Base-by-base conservation (phyloP, 2,113 vertebrate genomes). In the Stercorarius parasiticus region DNA sequence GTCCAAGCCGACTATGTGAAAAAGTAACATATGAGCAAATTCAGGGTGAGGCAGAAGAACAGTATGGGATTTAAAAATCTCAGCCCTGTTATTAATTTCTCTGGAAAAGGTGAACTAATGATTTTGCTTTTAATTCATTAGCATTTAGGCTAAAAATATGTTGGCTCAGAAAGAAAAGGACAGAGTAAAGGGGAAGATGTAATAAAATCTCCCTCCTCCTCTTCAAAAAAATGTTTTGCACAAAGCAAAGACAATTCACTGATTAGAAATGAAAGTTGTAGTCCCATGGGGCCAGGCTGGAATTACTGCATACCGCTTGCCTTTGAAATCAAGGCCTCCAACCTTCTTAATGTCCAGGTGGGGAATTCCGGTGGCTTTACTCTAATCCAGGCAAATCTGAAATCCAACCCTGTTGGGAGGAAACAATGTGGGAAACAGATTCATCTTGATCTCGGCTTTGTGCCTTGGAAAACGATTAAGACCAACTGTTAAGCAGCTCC, bases 351-450 rank as follows among this genome's bases (percentile, higher is more conserved):
- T 96, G 96, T 97, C 97, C 97, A 98, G 97, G 97, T 97, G 97
- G 97, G 97, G 97, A 98, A 98, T 98, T 98, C 97, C 73, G 67
- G 95, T 97, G 97, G 96, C 97, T 98, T 97, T 97, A 97, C 93
- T 91, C 86, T 98, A 98, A 98, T 98, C 97, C 97, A 90, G 95
- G 95, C 96, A 97, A 97, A 96, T 97, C 97, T 97, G 97, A 97
- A 98, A 97, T 96, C 95, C 96, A 97, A 97, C 90, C 97, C 97
- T 97, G 92, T 96, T 95, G 97, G 94, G 97, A 98, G 94, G 97
- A 97, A 97, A 98, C 97, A 98, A 97, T 97, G 97, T 97, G 97
- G 97, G 97, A 97, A 97, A 97, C 95, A 98, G 97, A 98, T 97
- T 97, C 95, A 94, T 97, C 95, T 95, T 97, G 95, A 97, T 96